These are phyloP conservation scores for Mesoligia furuncula DNA, from an alignment of 2,888 invertebrate genomes.

Conservation along the genomic window DNA sequence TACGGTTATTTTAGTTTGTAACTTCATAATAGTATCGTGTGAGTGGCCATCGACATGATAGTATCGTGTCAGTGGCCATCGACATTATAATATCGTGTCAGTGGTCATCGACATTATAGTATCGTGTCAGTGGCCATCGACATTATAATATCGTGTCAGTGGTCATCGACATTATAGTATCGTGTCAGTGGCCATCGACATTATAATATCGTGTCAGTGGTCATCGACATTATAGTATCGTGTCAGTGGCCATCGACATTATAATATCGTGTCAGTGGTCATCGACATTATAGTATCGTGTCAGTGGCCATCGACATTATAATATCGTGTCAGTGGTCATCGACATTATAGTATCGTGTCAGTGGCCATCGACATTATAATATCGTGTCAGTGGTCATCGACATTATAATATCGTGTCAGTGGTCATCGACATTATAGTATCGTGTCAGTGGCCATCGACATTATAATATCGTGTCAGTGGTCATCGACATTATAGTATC, in stretches of 20 bases:
- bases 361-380: constrained; percentile 15
- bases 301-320: constrained; percentile 9
- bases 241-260: constrained; percentile 3
- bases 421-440: constrained; percentile 19
- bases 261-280: constrained; percentile 8
- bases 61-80: background rate
- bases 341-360: constrained; percentile 25
- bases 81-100: constrained; percentile 24
- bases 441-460: background rate
- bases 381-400: constrained; percentile 19
- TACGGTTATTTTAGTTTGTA: constrained; percentile 33
- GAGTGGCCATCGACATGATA: constrained; percentile 23
- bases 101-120: constrained; percentile 16
- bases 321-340: no score
- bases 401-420: constrained; percentile 26
- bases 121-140: constrained; percentile 9
- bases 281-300: constrained; percentile 26
- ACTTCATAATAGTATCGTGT: constrained; percentile 33
- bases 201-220: constrained; percentile 19
- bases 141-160: constrained; percentile 11
- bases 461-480: constrained; percentile 21
- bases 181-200: background rate
- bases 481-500: constrained; percentile 21
- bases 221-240: constrained; percentile 26
- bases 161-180: constrained; percentile 16